Evolutionary conservation across 2,888 invertebrate species (phyloP), one percentile per base, ranked within the genome.

Genomic region (Subacronicta megacephala): DNA sequence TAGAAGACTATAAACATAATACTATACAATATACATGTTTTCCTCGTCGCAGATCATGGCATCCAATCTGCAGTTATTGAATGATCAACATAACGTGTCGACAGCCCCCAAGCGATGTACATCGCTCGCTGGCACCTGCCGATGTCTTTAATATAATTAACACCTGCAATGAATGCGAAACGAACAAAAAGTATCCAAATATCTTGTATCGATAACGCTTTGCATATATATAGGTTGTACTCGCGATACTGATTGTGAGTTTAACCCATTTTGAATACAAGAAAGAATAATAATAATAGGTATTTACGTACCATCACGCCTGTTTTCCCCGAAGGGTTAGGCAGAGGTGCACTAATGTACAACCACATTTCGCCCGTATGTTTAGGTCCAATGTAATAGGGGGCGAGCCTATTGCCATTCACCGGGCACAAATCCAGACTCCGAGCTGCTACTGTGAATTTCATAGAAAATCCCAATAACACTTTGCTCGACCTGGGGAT

Each of bases 11-110:
- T 40, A 55, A 47, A n/a, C n/a, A n/a, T n/a, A n/a, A n/a, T n/a
- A n/a, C n/a, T n/a, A n/a, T n/a, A n/a, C 54, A 54, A 4, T 41
- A 70, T 71, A 38, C 65, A 64, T 64, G 31, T 5, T 56, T 52
- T 54, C 29, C 29, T 17, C 31, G 10, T 50, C 52, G 18, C 29
- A 43, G 35, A 52, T 44, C 26, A n/a, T 23, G 15, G 12, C 41
- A 43, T 49, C 72, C 72, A 59, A 62, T 62, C 72, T 65, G 37
- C 59, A 57, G 52, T 69, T 69, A 70, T 76, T 76, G 70, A 71
- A 62, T 71, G 62, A 74, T 74, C 62, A 77, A 50, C 58, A 60
- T 60, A 67, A 43, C 53, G 26, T 38, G 66, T 69, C 38, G 46
- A 54, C 52, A 52, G 43, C 6, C 40, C 64, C 10, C 33, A 18